Percentiles rank a stretch among this genome's conserved stretches.
Conservation (phyloP, 2,888 invertebrate genomes). For the Yponomeuta plumbellus region DNA sequence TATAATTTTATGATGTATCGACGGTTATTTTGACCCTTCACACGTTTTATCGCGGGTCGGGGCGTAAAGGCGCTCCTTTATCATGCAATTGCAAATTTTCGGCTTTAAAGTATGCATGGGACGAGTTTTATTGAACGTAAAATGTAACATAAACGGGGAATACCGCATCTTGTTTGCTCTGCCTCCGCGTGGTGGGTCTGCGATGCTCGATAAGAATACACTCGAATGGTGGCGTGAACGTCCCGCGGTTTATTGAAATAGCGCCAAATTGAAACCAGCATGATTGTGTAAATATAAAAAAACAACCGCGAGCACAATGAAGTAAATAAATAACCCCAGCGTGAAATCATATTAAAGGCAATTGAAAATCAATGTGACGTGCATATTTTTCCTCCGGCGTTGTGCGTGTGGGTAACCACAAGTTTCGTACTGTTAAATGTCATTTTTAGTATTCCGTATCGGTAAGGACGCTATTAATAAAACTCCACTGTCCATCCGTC, state of each 20-base stretch:
- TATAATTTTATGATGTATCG: slow-evolving; percentile 76
- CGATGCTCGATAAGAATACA: slow-evolving; percentile 26
- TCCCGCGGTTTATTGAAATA: slow-evolving; percentile 8
- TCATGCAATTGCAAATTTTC: slow-evolving; percentile 45
- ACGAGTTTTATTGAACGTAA: slow-evolving; percentile 42
- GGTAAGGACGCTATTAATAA: no score
- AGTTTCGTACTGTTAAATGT: background rate
- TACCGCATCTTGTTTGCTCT: slow-evolving; percentile 36
- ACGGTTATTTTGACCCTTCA: slow-evolving; percentile 69
- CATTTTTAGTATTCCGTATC: background rate
- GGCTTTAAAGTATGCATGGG: slow-evolving; percentile 50
- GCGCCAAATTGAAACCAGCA: background rate
- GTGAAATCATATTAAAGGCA: slow-evolving; percentile 23
- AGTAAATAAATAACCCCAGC: slow-evolving; percentile 15
- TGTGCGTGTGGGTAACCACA: background rate
- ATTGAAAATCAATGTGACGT: slow-evolving; percentile 24
- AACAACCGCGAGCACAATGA: slow-evolving; percentile 11
- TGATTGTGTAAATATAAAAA: background rate
- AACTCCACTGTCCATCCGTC: no score
- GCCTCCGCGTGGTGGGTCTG: slow-evolving; percentile 17
- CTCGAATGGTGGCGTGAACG: slow-evolving; percentile 23
- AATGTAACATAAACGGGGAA: slow-evolving; percentile 37
- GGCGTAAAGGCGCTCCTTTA: slow-evolving; percentile 21
- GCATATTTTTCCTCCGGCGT: slow-evolving; percentile 16
- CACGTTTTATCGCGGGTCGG: slow-evolving; percentile 62